Evolutionary conservation across 2,797 vertebrate species (phyloP), one percentile per base, ranked within the genome.

Genomic region (Pelochelys cantorii): DNA sequence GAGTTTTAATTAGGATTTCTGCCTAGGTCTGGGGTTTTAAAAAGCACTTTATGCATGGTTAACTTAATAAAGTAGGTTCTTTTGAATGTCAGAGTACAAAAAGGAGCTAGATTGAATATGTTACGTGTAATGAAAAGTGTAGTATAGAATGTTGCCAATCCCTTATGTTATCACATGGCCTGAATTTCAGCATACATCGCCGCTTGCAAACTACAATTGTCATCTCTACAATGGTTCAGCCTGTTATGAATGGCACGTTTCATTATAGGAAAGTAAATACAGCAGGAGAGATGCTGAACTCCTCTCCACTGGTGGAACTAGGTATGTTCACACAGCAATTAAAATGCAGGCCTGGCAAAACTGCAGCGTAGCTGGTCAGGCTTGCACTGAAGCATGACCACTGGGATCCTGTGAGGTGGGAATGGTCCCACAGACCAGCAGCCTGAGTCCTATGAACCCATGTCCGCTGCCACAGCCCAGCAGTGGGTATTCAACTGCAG

Each of bases 1-100:
- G 34, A 95, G 88, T 92, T 95, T 95, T 92, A 97, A 92, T 89
- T 89, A 94, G 86, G 83, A 78, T 92, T 97, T 95, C 55, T 93
- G 22, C 4, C 83, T 91, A 92, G 86, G 94, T 81, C 88, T 78
- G 87, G n/a, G 4, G 83, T 93, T 92, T 81, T 59, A 91, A 94
- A 77, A 56, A 88, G 71, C 54, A 57, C 60, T 75, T 88, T 52
- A 31, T 62, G 27, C 27, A 7, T 18, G 17, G 62, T 31, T 62
- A 83, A 87, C 78, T 81, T 87, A 82, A 87, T 59, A 90, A 94
- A 79, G 48, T 62, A 80, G 37, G 1, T 68, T 14, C 84, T 87
- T 86, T 42, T 87, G 54, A 60, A 89, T 25, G 18, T 60, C 37
- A 25, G 23, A 90, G 31, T 12, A 57, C 0, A 27, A 85, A 89